phyloP scores from a whole-genome alignment of 1,140 invertebrate species.

The Diuraphis noxia region DNA sequence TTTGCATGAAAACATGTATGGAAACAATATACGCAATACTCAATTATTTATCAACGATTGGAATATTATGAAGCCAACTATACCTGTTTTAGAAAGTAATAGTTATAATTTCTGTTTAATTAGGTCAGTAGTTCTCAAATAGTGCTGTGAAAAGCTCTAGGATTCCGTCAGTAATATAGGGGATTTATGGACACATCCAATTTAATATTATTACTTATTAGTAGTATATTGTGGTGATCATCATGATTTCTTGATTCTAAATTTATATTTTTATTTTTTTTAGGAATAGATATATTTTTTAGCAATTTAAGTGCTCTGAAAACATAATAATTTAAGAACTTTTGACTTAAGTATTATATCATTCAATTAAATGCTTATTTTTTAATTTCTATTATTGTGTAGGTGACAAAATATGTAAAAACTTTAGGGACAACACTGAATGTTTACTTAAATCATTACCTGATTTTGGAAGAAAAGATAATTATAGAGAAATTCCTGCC shows the following conservation, averaged over 20 bases:
- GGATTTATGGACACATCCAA: neutral
- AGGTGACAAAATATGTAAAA: conserved; percentile 9
- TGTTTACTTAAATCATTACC: conserved; percentile 26
- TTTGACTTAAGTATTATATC: neutral
- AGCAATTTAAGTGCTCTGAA: neutral
- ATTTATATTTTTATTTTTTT: too few relatives aligned
- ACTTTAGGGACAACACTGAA: conserved; percentile 2
- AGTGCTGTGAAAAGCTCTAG: neutral
- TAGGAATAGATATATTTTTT: too few relatives aligned
- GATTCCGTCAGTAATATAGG: neutral
- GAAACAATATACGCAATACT: conserved; percentile 27
- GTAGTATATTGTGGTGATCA: neutral
- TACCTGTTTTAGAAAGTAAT: conserved; percentile 34
- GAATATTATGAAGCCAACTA: conserved; percentile 30
- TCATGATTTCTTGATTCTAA: neutral
- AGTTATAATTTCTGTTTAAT: neutral
- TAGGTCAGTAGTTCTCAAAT: neutral
- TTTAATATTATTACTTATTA: neutral
- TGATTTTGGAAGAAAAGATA: neutral
- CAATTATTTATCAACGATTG: conserved; percentile 47
- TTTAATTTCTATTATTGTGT: neutral
- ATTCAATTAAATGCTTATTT: neutral
- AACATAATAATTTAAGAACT: neutral
- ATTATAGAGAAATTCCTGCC: conserved; percentile 28
- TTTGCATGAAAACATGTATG: neutral